A percentile compares a stretch with the other conserved stretches of the same genome.
phyloP scores from a whole-genome alignment of 2,888 invertebrate species.

The Perithous albicinctus region DNA sequence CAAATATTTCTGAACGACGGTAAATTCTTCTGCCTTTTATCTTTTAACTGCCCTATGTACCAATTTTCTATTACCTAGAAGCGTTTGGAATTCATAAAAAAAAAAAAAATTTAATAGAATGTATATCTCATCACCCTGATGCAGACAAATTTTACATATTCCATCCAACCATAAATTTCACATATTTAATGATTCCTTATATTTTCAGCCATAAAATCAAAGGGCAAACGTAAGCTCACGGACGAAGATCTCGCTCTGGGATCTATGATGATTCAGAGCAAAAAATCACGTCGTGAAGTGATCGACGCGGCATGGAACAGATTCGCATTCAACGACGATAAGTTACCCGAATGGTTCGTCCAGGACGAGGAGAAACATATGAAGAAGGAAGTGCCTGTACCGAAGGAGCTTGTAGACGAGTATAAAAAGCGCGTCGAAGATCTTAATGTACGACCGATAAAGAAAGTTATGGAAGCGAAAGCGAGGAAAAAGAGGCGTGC shows the following conservation, averaged over 20 bases:
- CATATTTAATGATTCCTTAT: slow-evolving; percentile 28
- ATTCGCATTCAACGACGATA: slow-evolving; percentile 95
- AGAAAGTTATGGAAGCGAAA: slow-evolving; percentile 99
- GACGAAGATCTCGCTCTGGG: slow-evolving; percentile 97
- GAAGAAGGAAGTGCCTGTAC: slow-evolving; percentile 93
- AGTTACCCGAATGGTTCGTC: slow-evolving; percentile 98
- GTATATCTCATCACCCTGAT: no score
- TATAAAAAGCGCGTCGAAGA: slow-evolving; percentile 94
- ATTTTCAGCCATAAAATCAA: slow-evolving; percentile 85
- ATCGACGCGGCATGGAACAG: slow-evolving; percentile 97
- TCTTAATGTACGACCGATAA: slow-evolving; percentile 97
- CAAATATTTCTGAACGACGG: no score
- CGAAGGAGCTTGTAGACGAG: slow-evolving; percentile 93
- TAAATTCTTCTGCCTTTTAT: no score
- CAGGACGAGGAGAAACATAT: slow-evolving; percentile 97
- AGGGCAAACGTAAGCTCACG: slow-evolving; percentile 90
- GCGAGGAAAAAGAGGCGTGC: slow-evolving; percentile 98
- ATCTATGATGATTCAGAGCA: slow-evolving; percentile 95
- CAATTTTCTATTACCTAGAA: no score
- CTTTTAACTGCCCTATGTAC: no score
- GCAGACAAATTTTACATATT: not conserved
- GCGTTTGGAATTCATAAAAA: no score
- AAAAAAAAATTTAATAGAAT: no score
- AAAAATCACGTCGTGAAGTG: slow-evolving; percentile 95
- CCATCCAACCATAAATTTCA: not conserved